A percentile compares a stretch with the other conserved stretches of the same genome.
These are phyloP conservation scores for Thymelicus lineola DNA, from an alignment of 2,888 invertebrate species.

Conservation along the genomic window DNA sequence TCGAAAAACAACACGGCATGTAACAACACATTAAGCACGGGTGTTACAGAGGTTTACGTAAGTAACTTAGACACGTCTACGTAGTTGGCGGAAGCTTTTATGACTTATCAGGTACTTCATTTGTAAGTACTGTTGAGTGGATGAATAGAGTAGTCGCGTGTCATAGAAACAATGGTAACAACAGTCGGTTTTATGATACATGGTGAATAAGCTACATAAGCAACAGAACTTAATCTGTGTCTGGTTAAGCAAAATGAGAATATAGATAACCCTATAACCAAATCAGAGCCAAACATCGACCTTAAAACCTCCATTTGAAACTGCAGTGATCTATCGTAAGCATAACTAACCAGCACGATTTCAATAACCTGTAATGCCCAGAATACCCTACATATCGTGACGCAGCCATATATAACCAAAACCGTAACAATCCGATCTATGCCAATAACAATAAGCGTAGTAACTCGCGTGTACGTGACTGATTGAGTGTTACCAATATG, in stretches of 20 bases:
- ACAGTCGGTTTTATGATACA: background rate
- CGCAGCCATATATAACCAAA: slow-evolving; percentile 22
- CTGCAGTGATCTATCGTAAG: slow-evolving; percentile 3
- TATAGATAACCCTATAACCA: background rate
- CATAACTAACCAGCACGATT: slow-evolving; percentile 19
- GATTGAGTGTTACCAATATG: slow-evolving; percentile 51
- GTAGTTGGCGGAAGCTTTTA: slow-evolving; percentile 14
- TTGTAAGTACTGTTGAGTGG: slow-evolving; percentile 7
- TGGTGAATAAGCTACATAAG: too few species aligned
- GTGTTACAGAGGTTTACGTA: slow-evolving; percentile 19
- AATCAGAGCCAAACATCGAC: background rate
- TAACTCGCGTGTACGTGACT: slow-evolving; percentile 50
- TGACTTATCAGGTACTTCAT: background rate
- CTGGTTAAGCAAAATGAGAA: too few species aligned
- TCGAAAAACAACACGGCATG: slow-evolving; percentile 5
- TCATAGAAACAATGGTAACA: background rate
- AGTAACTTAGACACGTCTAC: slow-evolving; percentile 10
- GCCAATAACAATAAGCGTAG: slow-evolving; percentile 17
- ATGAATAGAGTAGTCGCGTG: background rate
- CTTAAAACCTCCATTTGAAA: slow-evolving; percentile 6
- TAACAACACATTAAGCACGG: slow-evolving; percentile 18
- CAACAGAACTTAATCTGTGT: too few species aligned
- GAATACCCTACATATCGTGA: slow-evolving; percentile 9
- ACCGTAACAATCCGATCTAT: slow-evolving; percentile 26
- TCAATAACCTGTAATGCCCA: slow-evolving; percentile 12